Percentiles rank a stretch among this genome's conserved stretches.
Evolutionary conservation across 2,888 invertebrate species (phyloP).

Genomic region (Hirtodrosophila duncani): DNA sequence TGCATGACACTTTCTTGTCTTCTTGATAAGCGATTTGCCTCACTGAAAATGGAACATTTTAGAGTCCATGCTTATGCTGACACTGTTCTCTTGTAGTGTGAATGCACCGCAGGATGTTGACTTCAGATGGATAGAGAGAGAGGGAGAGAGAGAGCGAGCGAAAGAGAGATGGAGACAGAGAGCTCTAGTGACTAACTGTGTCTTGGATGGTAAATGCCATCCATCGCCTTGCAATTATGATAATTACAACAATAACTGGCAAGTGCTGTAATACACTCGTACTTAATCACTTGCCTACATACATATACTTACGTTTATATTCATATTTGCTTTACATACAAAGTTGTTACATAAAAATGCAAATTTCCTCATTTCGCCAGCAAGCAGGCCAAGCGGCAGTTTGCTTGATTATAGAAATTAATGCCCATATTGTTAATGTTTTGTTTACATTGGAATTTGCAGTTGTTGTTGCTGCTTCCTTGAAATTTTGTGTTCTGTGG

Average conservation of each 20-base stretch:
- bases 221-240: conserved; percentile 36
- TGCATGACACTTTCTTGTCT: conserved; percentile 44
- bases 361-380: conserved; percentile 10
- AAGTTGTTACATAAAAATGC: conserved; percentile 18
- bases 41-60: conserved; percentile 67
- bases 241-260: conserved; percentile 40
- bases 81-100: conserved; percentile 41
- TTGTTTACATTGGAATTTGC: conserved; percentile 16
- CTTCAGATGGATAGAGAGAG: conserved; percentile 34
- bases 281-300: too few species aligned
- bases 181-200: conserved; percentile 3
- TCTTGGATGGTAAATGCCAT: too few species aligned
- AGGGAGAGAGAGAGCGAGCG: not conserved
- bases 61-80: conserved; percentile 29
- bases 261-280: conserved; percentile 1
- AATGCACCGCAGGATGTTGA: conserved; percentile 76
- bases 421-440: conserved; percentile 28
- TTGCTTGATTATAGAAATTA: conserved; percentile 24
- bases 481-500: conserved; percentile 40
- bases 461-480: conserved; percentile 25
- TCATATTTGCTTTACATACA: not conserved
- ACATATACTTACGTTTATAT: too few species aligned
- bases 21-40: conserved; percentile 65
- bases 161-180: not conserved
- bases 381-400: not conserved